Evolutionary conservation across 2,113 vertebrate genomes (phyloP).

Genomic region (Pelusios castaneus): DNA sequence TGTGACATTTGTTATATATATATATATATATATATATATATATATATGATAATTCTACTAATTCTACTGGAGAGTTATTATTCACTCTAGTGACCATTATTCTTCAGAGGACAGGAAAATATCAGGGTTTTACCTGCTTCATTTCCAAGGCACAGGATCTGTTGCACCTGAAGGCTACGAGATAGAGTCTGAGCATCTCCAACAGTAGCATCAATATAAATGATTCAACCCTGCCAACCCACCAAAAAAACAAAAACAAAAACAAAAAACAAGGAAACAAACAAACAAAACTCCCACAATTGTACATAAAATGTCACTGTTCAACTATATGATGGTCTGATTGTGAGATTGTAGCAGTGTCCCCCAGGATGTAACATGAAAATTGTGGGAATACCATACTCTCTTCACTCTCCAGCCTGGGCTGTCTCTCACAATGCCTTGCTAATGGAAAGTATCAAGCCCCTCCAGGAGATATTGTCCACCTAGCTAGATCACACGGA

Average conservation of each 20-base stretch:
- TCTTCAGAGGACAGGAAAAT: not conserved
- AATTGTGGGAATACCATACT: no score
- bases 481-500: no score
- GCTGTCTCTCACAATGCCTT: no score
- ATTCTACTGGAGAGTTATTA: not conserved
- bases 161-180: not conserved
- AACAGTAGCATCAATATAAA: not conserved
- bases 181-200: not conserved
- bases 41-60: not conserved
- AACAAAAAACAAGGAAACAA: no score
- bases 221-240: not conserved
- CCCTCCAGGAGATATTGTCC: no score
- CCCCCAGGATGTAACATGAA: no score
- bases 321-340: not conserved
- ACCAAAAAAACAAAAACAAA: not conserved
- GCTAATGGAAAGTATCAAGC: no score
- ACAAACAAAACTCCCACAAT: not conserved
- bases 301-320: not conserved
- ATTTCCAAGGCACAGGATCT: not conserved
- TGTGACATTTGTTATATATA: constrained; percentile 41
- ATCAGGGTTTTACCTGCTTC: not conserved
- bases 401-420: no score
- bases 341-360: not conserved
- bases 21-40: no score
- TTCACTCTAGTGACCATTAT: not conserved